Evolutionary conservation across 2,888 invertebrate species (phyloP).

Genomic region (Clusia tigrina): DNA sequence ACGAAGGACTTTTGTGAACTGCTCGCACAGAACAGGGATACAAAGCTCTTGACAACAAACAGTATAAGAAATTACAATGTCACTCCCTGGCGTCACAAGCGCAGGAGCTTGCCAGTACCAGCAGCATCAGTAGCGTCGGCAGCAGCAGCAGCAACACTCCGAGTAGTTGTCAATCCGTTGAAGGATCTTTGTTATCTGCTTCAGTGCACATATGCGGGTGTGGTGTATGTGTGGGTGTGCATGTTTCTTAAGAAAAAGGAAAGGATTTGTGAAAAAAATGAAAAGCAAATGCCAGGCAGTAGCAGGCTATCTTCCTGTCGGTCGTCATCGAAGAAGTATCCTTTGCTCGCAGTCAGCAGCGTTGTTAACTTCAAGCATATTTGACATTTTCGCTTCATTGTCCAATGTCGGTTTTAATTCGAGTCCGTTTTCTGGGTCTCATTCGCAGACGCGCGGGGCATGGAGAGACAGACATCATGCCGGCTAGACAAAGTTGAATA

Average conservation of each 20-base stretch:
- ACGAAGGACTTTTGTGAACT: conserved; percentile 39
- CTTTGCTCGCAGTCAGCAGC: conserved; percentile 21
- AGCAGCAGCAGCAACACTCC: not conserved
- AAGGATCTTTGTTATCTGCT: conserved; percentile 61
- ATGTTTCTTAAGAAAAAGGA: conserved; percentile 22
- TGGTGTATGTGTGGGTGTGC: not conserved
- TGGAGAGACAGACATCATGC: conserved; percentile 9
- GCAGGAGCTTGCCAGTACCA: no score
- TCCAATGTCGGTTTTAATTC: conserved; percentile 12
- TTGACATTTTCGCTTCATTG: conserved; percentile 28
- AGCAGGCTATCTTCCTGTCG: conserved; percentile 42
- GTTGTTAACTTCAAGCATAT: conserved; percentile 32
- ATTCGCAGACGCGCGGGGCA: no score
- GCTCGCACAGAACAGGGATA: conserved; percentile 25
- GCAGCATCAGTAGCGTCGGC: not conserved
- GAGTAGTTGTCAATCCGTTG: conserved; percentile 52
- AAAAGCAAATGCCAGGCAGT: conserved; percentile 47
- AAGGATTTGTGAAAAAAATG: conserved; percentile 52
- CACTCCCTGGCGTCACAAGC: conserved; percentile 32
- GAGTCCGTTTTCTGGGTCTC: not conserved
- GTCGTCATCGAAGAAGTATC: conserved; percentile 38
- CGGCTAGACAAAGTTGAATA: conserved; percentile 22
- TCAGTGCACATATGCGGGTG: conserved; percentile 46
- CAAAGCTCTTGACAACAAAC: conserved; percentile 29
- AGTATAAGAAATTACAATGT: conserved; percentile 50